phyloP scores from a whole-genome alignment of 2,113 vertebrate genomes.

The Macrotis lagotis region DNA sequence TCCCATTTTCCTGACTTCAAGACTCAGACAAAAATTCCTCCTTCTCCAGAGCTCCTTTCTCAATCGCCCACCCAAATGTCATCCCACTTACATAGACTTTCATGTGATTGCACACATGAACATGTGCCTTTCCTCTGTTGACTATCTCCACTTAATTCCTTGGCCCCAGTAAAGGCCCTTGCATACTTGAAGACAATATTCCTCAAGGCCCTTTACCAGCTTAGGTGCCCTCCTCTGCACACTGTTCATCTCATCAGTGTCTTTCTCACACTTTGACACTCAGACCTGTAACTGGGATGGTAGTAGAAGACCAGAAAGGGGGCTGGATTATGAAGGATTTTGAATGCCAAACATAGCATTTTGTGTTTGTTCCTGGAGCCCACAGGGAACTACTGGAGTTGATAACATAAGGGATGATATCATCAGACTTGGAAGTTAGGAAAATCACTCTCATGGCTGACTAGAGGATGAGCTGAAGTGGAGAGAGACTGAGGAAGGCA shows the following conservation, averaged over 20 bases:
- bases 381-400: background rate
- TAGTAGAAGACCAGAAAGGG: background rate
- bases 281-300: background rate
- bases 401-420: background rate
- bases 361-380: background rate
- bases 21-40: too few relatives aligned
- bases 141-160: too few relatives aligned
- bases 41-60: too few relatives aligned
- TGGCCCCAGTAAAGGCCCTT: too few relatives aligned
- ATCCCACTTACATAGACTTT: too few relatives aligned
- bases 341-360: background rate
- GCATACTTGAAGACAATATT: too few relatives aligned
- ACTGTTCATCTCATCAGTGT: too few relatives aligned
- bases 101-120: too few relatives aligned
- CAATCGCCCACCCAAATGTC: too few relatives aligned
- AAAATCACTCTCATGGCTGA: background rate
- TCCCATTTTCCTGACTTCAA: too few relatives aligned
- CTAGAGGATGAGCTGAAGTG: background rate
- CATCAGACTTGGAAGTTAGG: background rate
- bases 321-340: background rate
- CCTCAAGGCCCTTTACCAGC: too few relatives aligned
- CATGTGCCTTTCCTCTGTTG: too few relatives aligned
- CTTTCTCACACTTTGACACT: background rate
- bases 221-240: background rate
- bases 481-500: background rate